Evolutionary conservation across 2,113 vertebrate species (phyloP).

Genomic region (Rhegmatorhina hoffmannsi): DNA sequence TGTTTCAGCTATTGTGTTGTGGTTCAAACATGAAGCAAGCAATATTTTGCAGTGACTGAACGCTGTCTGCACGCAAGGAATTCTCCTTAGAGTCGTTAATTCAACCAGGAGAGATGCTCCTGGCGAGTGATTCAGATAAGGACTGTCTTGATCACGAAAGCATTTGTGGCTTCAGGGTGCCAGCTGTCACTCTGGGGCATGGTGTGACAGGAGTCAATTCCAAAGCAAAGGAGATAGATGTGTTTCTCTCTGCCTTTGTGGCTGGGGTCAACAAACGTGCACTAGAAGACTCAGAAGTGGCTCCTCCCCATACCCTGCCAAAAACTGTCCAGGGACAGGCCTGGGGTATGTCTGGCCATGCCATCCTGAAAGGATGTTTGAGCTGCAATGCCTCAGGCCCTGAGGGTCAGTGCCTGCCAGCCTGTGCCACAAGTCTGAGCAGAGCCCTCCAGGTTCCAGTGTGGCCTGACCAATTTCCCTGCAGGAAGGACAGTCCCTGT

Average conservation of each 20-base stretch:
- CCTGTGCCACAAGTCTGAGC: background rate
- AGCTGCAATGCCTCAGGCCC: background rate
- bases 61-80: accelerated
- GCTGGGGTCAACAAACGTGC: background rate
- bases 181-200: background rate
- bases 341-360: accelerated
- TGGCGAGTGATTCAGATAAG: background rate
- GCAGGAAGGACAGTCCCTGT: background rate
- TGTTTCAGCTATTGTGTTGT: background rate
- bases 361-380: background rate
- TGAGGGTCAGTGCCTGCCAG: background rate
- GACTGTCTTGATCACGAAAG: accelerated
- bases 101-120: background rate
- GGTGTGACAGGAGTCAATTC: background rate
- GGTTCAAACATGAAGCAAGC: background rate
- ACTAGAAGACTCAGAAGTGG: background rate
- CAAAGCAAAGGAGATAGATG: background rate
- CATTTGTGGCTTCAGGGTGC: background rate
- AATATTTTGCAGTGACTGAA: background rate
- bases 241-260: background rate
- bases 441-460: accelerated
- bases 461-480: background rate
- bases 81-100: background rate
- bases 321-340: background rate
- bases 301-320: background rate